Base-by-base conservation (phyloP, 2,113 vertebrate species). In the Struthidea cinerea region DNA sequence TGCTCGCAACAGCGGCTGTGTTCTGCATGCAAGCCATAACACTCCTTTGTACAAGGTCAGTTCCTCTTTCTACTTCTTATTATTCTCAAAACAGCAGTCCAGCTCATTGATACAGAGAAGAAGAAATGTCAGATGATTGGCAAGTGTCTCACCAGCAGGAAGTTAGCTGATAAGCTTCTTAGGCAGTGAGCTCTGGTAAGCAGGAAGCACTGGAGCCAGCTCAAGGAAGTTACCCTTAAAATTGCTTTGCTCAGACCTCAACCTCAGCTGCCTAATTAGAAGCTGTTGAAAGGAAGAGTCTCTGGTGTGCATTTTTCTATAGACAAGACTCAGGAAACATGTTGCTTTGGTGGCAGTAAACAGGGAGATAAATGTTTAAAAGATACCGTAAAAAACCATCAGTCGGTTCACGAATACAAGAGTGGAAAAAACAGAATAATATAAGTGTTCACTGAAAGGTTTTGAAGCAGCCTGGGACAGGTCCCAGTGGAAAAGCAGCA, bases 151-250 rank as follows among this genome's bases (percentile, higher is more conserved):
- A 92, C 68, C 88, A 89, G 95, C 94, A 97, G 93, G 93, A 96
- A 96, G 91, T 95, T 95, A 81, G 86, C 94, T 95, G 95, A 97
- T 97, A 96, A 97, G 94, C 95, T 90, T 90, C 97, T 97, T 96
- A 97, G 94, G 91, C 90, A 85, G 87, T 81, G 94, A 96, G 95
- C 87, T 90, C 95, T 86, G 57, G 84, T 95, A 96, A 95, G 94
- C 91, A 95, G 94, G 94, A 95, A 95, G 86, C 90, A 79, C 68
- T 95, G 95, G 93, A 96, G 91, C 90, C 84, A 91, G 86, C 77
- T 84, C 90, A 84, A 86, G 91, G 94, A 97, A 96, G 95, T 95
- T 97, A 78, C 90, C 80, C 94, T 97, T 96, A 93, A 97, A 95
- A 96, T 96, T 95, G 88, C 86, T 93, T 94, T 93, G 39, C 94